These are phyloP conservation scores for Todus mexicanus DNA, from an alignment of 2,797 vertebrate genomes.

Conservation along the genomic window DNA sequence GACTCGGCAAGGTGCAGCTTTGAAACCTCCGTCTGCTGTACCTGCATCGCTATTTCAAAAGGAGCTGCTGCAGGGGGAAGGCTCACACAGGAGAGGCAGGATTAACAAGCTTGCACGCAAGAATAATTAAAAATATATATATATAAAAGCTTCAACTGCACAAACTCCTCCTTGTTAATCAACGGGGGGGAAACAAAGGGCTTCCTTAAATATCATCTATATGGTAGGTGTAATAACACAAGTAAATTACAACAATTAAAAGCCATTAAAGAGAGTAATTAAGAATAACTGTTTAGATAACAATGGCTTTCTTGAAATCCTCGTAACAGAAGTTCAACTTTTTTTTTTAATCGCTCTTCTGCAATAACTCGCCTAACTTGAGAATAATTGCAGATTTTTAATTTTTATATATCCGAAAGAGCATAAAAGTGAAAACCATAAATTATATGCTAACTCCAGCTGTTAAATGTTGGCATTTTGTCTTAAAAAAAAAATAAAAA, in stretches of 20 bases:
- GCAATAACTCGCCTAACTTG: conserved; percentile 52
- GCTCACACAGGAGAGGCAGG: neutral
- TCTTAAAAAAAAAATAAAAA: conserved; percentile 42
- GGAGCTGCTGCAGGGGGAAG: neutral
- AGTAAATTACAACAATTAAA: conserved; percentile 72
- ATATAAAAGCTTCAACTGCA: conserved; percentile 18
- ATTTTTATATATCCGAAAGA: conserved; percentile 58
- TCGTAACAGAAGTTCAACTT: conserved; percentile 46
- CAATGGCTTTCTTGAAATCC: conserved; percentile 57
- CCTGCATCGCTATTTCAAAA: neutral
- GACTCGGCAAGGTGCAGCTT: neutral
- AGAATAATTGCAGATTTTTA: conserved; percentile 66
- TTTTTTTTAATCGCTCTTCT: conserved; percentile 61
- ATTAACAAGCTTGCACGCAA: neutral
- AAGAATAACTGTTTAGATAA: conserved; percentile 72
- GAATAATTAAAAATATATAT: neutral
- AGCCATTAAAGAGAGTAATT: conserved; percentile 67
- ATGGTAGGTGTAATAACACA: conserved; percentile 27
- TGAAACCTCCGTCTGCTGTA: neutral
- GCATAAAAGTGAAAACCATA: conserved; percentile 74
- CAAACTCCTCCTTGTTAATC: conserved; percentile 47
- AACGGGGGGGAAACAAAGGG: conserved; percentile 46
- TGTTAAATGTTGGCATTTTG: conserved; percentile 80
- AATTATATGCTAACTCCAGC: conserved; percentile 80
- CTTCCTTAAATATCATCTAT: conserved; percentile 54